These are phyloP conservation scores for Papilio glaucus DNA, from an alignment of 1,140 invertebrate species.

Conservation along the genomic window DNA sequence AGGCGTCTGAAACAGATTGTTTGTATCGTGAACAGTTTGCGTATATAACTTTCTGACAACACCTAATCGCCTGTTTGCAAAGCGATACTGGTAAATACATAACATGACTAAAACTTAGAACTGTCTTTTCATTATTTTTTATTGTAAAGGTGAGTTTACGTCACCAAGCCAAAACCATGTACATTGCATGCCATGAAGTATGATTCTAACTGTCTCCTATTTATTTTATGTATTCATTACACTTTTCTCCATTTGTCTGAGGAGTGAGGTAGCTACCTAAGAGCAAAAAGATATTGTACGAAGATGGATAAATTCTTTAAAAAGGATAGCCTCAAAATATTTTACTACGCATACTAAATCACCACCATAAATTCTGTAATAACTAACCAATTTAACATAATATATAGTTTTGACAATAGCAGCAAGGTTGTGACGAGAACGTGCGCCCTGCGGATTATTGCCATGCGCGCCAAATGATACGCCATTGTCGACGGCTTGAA, in stretches of 20 bases:
- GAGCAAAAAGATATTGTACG: background rate
- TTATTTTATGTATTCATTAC: no score
- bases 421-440: background rate
- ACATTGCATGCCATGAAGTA: no score
- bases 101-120: background rate
- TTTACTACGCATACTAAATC: no score
- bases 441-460: constrained; percentile 6
- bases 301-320: background rate
- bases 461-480: constrained; percentile 14
- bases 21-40: background rate
- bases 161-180: no score
- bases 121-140: no score
- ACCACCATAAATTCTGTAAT: background rate
- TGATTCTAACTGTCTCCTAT: no score
- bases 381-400: background rate
- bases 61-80: background rate
- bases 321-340: background rate
- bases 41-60: background rate
- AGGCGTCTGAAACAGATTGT: background rate
- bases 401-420: background rate
- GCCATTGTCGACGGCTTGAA: constrained; percentile 13
- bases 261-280: no score
- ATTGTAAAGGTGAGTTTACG: no score
- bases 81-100: background rate
- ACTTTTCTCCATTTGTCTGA: no score